Evolutionary conservation across 2,888 invertebrate species (phyloP).

Genomic region (Linnaemya tessellans): DNA sequence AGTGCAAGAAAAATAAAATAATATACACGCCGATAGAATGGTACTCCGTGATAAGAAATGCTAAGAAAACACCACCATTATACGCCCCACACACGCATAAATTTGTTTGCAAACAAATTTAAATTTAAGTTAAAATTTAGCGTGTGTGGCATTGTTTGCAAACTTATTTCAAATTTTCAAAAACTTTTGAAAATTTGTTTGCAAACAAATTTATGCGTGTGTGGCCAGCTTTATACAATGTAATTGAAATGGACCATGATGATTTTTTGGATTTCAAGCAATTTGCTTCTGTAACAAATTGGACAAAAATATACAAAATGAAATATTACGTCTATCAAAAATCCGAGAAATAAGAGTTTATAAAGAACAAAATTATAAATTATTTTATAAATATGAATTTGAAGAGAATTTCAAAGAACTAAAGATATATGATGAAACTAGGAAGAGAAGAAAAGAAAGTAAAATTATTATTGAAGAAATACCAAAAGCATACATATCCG

Average conservation of each 20-base stretch:
- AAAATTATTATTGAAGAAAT: slow-evolving; percentile 47
- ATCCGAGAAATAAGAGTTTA: no score
- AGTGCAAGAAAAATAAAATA: no score
- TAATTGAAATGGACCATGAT: slow-evolving; percentile 57
- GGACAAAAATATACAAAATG: slow-evolving; percentile 56
- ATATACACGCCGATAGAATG: slow-evolving; percentile 51
- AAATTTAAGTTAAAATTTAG: no score
- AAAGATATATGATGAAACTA: no score
- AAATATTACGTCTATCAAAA: slow-evolving; percentile 46
- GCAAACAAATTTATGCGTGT: no score
- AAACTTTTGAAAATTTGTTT: no score
- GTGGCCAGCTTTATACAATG: slow-evolving; percentile 51
- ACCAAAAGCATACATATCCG: slow-evolving; percentile 48
- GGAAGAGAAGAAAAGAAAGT: slow-evolving; percentile 37
- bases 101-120: no score
- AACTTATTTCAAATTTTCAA: no score
- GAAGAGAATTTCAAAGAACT: slow-evolving; percentile 51
- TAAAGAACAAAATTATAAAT: slow-evolving; percentile 47
- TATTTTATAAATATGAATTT: slow-evolving; percentile 51
- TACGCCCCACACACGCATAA: no score
- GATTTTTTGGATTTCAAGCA: slow-evolving; percentile 60
- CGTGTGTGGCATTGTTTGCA: no score
- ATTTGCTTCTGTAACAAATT: slow-evolving; percentile 51
- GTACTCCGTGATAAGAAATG: slow-evolving; percentile 59
- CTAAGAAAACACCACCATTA: slow-evolving; percentile 49